Conservation (phyloP, 2,113 vertebrate genomes). For the mouse (Mus musculus) region GRCm39 chrX:105000501-105001000, state of each 20-base stretch:
- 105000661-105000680: neutral
- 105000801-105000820: neutral
- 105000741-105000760: neutral
- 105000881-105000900: no score
- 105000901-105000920: no score
- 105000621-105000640: no score
- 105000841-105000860: no score
- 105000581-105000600: neutral
- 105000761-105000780: neutral
- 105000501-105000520: neutral
- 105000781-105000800: neutral
- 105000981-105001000: no score
- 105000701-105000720: neutral
- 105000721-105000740: neutral
- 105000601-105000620: neutral
- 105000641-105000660: neutral
- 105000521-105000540: neutral
- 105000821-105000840: no score
- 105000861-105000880: no score
- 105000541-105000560: neutral
- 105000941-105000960: no score
- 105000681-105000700: neutral
- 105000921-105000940: no score
- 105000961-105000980: no score
- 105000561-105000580: neutral